phyloP scores from a whole-genome alignment of 2,113 vertebrate species.

The Pionites leucogaster region DNA sequence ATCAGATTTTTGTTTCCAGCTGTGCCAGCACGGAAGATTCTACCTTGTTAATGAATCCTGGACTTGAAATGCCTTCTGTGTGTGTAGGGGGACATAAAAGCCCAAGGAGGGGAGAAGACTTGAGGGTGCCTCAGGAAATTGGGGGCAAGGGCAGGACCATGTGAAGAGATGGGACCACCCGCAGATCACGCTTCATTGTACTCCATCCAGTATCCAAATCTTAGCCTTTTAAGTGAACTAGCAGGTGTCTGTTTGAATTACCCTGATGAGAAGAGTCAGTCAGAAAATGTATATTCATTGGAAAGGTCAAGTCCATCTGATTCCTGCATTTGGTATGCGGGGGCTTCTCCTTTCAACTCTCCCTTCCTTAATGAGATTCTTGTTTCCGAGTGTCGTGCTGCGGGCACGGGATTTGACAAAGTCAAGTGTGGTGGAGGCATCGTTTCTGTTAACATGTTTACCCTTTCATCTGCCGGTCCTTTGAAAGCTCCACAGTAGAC shows the following conservation, averaged over 20 bases:
- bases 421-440: background rate
- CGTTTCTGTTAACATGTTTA: conserved; percentile 27
- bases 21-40: background rate
- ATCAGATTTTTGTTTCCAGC: background rate
- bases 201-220: conserved; percentile 7
- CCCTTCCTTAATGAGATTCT: conserved; percentile 42
- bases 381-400: conserved; percentile 31
- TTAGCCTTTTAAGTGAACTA: conserved; percentile 58
- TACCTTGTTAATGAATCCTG: conserved; percentile 11
- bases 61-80: background rate
- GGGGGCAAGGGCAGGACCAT: background rate
- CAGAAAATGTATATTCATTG: conserved; percentile 56
- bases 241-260: conserved; percentile 70
- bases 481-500: conserved; percentile 16
- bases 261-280: conserved; percentile 36
- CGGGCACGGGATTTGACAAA: background rate
- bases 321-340: conserved; percentile 16
- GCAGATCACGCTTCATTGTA: background rate
- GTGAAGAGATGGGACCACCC: background rate
- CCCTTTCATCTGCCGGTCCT: conserved; percentile 56
- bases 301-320: conserved; percentile 69
- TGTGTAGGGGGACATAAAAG: background rate
- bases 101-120: background rate
- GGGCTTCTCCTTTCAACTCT: conserved; percentile 39
- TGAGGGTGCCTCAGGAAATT: background rate